Evolutionary conservation across 2,113 vertebrate genomes (phyloP), one percentile per base, ranked within the genome.

Genomic region (Pteronura brasiliensis): DNA sequence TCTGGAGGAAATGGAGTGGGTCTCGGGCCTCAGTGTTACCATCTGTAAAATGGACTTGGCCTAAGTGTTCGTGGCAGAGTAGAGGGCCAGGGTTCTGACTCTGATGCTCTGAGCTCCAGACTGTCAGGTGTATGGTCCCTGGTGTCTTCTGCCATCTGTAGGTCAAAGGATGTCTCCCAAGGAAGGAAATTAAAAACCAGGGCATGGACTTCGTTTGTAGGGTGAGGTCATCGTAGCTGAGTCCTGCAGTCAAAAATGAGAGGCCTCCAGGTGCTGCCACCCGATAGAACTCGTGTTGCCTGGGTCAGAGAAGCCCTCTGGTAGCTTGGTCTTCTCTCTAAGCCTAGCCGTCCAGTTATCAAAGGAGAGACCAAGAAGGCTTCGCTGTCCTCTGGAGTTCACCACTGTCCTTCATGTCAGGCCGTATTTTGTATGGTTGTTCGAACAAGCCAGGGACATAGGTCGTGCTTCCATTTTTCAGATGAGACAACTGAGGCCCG

Each of bases 401-500:
- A 72, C 65, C 23, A 7, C 63, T 2, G 3, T 69, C 4, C 21
- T 7, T 23, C 27, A 14, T 61, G 71, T 72, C 85, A 63, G 83
- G n/a, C 21, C 14, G 3, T 21, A 12, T 91, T 82, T 71, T 79
- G 27, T 69, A 3, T 20, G 42, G 13, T 52, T 52, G 36, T 61
- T 88, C 44, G 34, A 88, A 87, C 36, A 79, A 84, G 10, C 82
- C 63, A 71, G 65, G 20, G 47, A 85, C n/a, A 1, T 4, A 7
- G 57, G 89, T 90, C 69, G 36, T 4, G 29, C 6, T 13, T 17
- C 80, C 57, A 81, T 84, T 97, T 98, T 55, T 76, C 91, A 95
- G 91, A 81, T 87, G 95, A 57, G 61, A 93, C 94, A 44, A 86
- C 86, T 87, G 91, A 96, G 96, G 81, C 52, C 76, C 0, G 0